phyloP scores from a whole-genome alignment of 2,797 vertebrate genomes.

The Sebastes iracundus region DNA sequence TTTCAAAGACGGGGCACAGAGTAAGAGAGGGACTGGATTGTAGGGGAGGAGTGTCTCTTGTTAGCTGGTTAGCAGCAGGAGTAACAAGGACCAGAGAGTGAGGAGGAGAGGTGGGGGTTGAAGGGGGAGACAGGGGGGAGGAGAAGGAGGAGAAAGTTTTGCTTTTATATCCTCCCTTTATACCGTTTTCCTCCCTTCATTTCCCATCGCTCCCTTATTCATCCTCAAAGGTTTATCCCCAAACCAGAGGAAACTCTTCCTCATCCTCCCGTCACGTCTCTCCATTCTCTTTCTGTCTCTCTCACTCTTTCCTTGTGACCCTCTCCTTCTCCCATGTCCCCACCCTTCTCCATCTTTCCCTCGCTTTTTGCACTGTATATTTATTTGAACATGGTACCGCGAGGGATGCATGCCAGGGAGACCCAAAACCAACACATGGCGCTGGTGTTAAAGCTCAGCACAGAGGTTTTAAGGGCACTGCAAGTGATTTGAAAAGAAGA shows the following conservation, averaged over 20 bases:
- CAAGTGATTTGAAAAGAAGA: neutral
- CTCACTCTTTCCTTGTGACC: constrained; percentile 38
- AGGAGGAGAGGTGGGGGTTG: neutral
- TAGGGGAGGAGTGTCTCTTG: constrained; percentile 59
- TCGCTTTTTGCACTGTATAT: constrained; percentile 56
- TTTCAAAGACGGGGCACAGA: constrained; percentile 65
- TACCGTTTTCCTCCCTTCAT: constrained; percentile 11
- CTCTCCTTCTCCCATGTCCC: neutral
- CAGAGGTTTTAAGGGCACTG: constrained; percentile 39
- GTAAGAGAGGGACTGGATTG: constrained; percentile 32
- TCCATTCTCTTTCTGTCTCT: constrained; percentile 11
- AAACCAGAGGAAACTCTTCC: constrained; percentile 14
- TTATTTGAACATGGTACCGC: constrained; percentile 70
- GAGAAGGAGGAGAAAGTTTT: constrained; percentile 5
- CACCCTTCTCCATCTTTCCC: neutral
- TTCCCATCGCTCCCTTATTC: neutral
- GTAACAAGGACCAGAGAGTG: constrained; percentile 78
- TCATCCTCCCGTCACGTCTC: neutral
- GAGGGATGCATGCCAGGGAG: constrained; percentile 32
- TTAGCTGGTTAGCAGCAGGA: constrained; percentile 79
- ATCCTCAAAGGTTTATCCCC: constrained; percentile 22
- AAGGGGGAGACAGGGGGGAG: neutral
- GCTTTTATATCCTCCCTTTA: constrained; percentile 49
- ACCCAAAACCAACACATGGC: constrained; percentile 72
- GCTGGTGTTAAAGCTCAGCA: constrained; percentile 39